A percentile compares a stretch with the other conserved stretches of the same genome.
These are phyloP conservation scores for Clanis bilineata DNA, from an alignment of 2,888 invertebrate species.

Conservation along the genomic window DNA sequence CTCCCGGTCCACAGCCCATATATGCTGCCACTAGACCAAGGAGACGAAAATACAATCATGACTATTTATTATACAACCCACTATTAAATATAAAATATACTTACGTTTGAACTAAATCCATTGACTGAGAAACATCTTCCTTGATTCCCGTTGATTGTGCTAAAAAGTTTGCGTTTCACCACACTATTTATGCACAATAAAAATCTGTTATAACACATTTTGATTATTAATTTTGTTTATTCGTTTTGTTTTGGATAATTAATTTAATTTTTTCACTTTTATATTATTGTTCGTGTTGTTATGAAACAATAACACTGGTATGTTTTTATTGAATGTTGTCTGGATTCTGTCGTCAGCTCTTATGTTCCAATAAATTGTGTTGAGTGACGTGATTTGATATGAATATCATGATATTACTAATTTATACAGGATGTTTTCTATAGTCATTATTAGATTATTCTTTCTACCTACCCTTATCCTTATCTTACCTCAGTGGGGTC, in stretches of 20 bases:
- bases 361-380: conserved; percentile 42
- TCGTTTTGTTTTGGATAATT: not conserved
- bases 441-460: no score
- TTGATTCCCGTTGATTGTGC: conserved; percentile 25
- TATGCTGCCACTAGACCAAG: no score
- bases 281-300: not conserved
- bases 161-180: conserved; percentile 33
- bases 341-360: conserved; percentile 34
- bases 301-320: conserved; percentile 2
- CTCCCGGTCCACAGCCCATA: no score
- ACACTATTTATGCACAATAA: conserved; percentile 41
- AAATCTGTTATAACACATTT: conserved; percentile 58
- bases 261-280: not conserved
- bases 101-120: conserved; percentile 48
- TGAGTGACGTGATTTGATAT: conserved; percentile 35
- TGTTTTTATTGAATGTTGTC: conserved; percentile 13
- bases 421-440: conserved; percentile 30
- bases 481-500: no score
- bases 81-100: conserved; percentile 28
- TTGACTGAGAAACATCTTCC: conserved; percentile 56
- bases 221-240: conserved; percentile 7
- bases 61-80: no score
- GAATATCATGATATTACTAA: conserved; percentile 41
- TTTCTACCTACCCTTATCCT: no score
- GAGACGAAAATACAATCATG: no score